These are phyloP conservation scores for Euura saliciscinereae DNA, from an alignment of 1,140 invertebrate genomes.

Conservation along the genomic window DNA sequence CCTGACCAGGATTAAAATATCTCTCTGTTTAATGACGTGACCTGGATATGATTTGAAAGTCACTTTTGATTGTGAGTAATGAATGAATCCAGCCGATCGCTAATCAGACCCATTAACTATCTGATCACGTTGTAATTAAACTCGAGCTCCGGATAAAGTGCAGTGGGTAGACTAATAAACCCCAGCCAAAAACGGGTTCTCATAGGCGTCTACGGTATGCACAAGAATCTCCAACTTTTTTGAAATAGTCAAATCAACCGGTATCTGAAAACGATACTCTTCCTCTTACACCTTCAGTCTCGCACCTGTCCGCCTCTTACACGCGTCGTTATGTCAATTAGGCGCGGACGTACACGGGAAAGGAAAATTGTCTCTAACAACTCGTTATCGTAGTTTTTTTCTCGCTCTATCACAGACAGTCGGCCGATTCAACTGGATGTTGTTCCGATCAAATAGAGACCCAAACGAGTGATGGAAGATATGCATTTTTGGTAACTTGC, in stretches of 20 bases:
- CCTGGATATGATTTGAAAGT: not conserved
- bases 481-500: no score
- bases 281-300: not conserved
- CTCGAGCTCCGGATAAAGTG: not conserved
- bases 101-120: not conserved
- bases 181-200: not conserved
- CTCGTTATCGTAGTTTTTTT: no score
- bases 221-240: not conserved
- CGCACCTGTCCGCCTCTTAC: not conserved
- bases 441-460: no score
- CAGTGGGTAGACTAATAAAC: not conserved
- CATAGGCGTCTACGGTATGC: not conserved
- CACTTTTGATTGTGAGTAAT: not conserved
- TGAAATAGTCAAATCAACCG: not conserved
- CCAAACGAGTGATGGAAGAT: no score
- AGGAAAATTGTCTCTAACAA: not conserved
- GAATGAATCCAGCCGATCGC: not conserved
- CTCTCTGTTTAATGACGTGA: not conserved
- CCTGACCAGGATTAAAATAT: not conserved
- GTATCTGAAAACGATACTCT: not conserved
- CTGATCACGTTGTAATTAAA: not conserved
- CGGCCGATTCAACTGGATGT: no score
- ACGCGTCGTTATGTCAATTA: constrained; percentile 2
- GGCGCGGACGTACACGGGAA: not conserved
- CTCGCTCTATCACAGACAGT: no score